Conservation (phyloP, 2,113 vertebrate species). For the Chaetodon trifascialis region DNA sequence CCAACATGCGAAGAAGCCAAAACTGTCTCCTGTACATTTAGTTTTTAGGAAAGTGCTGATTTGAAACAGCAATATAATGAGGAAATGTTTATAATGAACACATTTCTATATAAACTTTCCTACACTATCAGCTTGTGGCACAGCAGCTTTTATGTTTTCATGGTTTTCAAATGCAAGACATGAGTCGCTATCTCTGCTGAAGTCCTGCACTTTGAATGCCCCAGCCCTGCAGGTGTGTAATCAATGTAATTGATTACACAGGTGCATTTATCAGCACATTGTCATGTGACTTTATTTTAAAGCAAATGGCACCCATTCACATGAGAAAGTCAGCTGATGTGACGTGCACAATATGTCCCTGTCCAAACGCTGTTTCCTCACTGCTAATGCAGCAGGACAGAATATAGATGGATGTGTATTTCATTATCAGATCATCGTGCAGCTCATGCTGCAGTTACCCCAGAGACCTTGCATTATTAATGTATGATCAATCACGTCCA, state of each 20-base stretch:
- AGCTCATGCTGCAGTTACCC: not conserved
- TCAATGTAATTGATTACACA: not conserved
- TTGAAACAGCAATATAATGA: too few species aligned
- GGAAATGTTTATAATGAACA: too few species aligned
- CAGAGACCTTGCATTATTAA: not conserved
- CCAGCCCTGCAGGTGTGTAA: not conserved
- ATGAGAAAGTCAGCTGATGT: not conserved
- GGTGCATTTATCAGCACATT: not conserved
- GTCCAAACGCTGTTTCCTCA: not conserved
- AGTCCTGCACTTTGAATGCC: not conserved
- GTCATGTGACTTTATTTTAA: not conserved
- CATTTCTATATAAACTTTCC: not conserved
- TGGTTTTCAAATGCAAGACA: not conserved
- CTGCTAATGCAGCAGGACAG: not conserved
- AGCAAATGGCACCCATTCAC: not conserved
- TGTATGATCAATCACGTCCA: not conserved
- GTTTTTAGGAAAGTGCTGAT: too few species aligned
- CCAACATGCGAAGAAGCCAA: too few species aligned
- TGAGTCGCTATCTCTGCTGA: rapidly evolving
- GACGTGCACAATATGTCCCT: not conserved
- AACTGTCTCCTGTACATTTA: too few species aligned
- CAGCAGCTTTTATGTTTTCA: too few species aligned
- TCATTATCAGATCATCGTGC: not conserved
- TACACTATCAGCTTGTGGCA: not conserved
- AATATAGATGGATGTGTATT: not conserved